phyloP scores from a whole-genome alignment of 2,797 vertebrate species.

The Arrhamphus sclerolepis region DNA sequence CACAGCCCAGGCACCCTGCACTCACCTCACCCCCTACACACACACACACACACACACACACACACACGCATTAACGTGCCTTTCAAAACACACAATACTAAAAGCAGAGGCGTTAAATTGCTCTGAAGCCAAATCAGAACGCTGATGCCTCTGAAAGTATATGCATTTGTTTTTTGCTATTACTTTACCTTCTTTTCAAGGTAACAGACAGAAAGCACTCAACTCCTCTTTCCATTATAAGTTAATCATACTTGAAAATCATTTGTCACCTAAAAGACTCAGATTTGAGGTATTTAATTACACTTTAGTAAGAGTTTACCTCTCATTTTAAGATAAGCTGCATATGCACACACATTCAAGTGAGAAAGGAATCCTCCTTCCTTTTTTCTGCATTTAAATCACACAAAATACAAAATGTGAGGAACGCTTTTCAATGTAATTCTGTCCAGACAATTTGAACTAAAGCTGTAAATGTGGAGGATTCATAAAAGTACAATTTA shows the following conservation, averaged over 20 bases:
- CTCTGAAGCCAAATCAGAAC: slow-evolving; percentile 13
- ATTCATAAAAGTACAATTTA: not conserved
- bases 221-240: not conserved
- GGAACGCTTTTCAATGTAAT: no score
- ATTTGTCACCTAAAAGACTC: not conserved
- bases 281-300: not conserved
- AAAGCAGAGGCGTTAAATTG: slow-evolving; percentile 18
- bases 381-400: not conserved
- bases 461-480: not conserved
- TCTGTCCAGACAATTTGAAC: not conserved
- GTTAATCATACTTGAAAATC: not conserved
- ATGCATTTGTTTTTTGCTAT: not conserved
- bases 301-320: not conserved
- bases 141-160: slow-evolving; percentile 7
- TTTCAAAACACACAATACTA: slow-evolving; percentile 17
- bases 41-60: slow-evolving; percentile 3
- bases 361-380: not conserved
- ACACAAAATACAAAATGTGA: no score
- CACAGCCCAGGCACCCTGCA: slow-evolving; percentile 24
- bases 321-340: not conserved
- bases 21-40: slow-evolving; percentile 7
- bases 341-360: not conserved
- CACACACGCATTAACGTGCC: slow-evolving; percentile 8
- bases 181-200: no score
- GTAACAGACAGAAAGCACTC: not conserved